Conservation (phyloP, 1,140 invertebrate species). For the Grapholita molesta region DNA sequence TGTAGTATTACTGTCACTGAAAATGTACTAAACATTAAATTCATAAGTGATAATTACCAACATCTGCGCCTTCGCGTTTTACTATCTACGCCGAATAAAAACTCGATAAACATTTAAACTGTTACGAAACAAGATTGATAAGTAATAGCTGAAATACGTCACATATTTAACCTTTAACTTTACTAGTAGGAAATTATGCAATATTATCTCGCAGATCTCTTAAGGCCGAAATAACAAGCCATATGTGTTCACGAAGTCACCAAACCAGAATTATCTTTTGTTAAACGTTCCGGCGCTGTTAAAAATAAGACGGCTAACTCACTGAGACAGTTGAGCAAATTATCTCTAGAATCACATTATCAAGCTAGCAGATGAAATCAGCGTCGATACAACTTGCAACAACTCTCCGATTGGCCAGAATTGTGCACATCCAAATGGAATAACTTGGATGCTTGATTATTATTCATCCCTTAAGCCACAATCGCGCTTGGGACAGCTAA, state of each 20-base stretch:
- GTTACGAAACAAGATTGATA: not conserved
- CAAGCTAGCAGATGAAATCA: not conserved
- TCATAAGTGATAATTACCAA: not conserved
- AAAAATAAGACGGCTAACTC: not conserved
- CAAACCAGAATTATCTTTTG: not conserved
- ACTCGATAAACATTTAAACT: not conserved
- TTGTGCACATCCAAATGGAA: not conserved
- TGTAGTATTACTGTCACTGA: no score
- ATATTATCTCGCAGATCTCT: constrained; percentile 7
- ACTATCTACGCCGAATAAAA: not conserved
- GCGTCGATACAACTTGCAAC: not conserved
- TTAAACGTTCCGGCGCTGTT: not conserved
- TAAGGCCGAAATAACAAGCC: not conserved
- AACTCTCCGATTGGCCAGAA: not conserved
- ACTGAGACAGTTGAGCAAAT: not conserved
- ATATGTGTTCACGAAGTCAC: not conserved
- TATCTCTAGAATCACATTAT: not conserved
- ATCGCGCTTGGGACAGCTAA: not conserved
- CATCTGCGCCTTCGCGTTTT: not conserved
- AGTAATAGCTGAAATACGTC: constrained; percentile 7
- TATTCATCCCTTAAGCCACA: not conserved
- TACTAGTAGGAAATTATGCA: constrained; percentile 4
- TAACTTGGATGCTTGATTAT: not conserved
- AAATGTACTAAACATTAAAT: no score
- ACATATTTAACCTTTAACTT: not conserved